These are phyloP conservation scores for Elgaria multicarinata DNA, from an alignment of 2,113 vertebrate species.

Conservation along the genomic window DNA sequence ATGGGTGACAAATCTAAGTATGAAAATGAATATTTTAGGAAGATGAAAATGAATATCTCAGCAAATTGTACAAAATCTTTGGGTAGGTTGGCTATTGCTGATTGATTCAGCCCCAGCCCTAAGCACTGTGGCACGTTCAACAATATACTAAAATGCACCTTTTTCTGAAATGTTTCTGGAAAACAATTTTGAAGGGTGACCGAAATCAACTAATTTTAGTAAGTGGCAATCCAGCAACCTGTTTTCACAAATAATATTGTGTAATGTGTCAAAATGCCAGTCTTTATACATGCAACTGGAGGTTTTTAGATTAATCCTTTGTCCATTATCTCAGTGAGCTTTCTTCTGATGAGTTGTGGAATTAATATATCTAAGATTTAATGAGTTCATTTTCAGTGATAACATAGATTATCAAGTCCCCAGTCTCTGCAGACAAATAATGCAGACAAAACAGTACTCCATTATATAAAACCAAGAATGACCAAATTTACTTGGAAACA, in stretches of 20 bases:
- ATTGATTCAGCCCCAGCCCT: neutral
- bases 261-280: neutral
- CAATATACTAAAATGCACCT: neutral
- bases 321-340: constrained; percentile 43
- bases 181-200: neutral
- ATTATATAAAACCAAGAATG: neutral
- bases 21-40: too few species aligned
- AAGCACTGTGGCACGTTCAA: neutral
- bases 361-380: constrained; percentile 58
- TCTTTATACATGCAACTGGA: neutral
- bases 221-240: neutral
- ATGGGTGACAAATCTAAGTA: too few species aligned
- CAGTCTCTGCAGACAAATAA: constrained; percentile 15
- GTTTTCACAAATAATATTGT: neutral
- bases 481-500: neutral
- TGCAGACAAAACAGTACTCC: neutral
- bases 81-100: neutral
- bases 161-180: neutral
- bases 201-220: neutral
- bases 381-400: constrained; percentile 64
- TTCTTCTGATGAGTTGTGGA: constrained; percentile 32
- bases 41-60: too few species aligned
- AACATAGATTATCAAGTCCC: constrained; percentile 20
- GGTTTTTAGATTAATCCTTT: constrained; percentile 47
- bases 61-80: too few species aligned